Base-by-base conservation (phyloP, 2,797 vertebrate genomes). In the Ctenopoma multispine region DNA sequence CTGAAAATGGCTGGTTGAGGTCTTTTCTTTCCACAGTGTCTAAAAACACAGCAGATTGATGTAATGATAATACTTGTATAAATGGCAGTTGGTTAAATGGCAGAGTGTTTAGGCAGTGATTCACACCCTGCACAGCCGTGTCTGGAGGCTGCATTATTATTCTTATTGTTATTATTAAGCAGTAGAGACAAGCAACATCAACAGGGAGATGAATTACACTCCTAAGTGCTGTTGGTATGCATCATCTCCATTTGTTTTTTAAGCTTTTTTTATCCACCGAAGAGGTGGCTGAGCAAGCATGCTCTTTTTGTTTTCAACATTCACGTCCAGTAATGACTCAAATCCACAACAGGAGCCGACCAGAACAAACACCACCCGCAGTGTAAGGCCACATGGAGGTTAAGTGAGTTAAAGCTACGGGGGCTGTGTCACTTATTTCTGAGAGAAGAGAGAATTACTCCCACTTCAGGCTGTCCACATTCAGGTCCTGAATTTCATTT, bases 21-120 rank as follows among this genome's bases (percentile, higher is more conserved):
- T 58, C 12, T 23, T 34, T 20, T 21, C 6, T 40, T 10, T 43
- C n/a, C 40, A 60, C 5, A 29, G 44, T 43, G 40, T 36, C 4
- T 13, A 12, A 51, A 75, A 69, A 50, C 44, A 57, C 46, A 44
- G 31, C 62, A 48, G 66, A 53, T 17, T 46, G 50, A 59, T 44
- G 55, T 29, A 63, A 65, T 59, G 48, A 76, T 60, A 47, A 69
- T 24, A 74, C 17, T 48, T 14, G 41, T 62, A 6, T 46, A 55
- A 74, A 72, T 65, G 58, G 43, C 61, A 69, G 69, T 18, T 82
- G 65, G 61, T 75, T 65, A 73, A 68, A 79, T 81, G 76, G 75
- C 75, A 75, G 47, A 21, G 56, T 31, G 47, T 67, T 73, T 59
- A 63, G 50, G 34, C 43, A 58, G 62, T 86, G 84, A 88, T 78